phyloP scores from a whole-genome alignment of 2,113 vertebrate species.

The Peucedramus taeniatus region DNA sequence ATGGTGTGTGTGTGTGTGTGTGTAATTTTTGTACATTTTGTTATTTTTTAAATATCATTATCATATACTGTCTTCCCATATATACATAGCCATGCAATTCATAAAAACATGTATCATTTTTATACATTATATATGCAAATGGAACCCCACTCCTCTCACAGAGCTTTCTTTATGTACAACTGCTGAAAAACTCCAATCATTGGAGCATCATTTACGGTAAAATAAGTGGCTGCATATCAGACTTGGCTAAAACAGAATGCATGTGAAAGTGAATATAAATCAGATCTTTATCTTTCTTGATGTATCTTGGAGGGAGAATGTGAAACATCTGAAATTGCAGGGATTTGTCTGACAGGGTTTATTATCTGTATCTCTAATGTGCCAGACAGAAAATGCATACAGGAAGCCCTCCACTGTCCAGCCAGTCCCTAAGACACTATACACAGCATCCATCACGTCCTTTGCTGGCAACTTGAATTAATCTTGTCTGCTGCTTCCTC shows the following conservation, averaged over 20 bases:
- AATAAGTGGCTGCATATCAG: not conserved
- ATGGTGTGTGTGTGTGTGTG: too few relatives aligned
- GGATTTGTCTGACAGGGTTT: not conserved
- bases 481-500: not conserved
- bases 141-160: not conserved
- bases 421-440: not conserved
- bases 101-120: not conserved
- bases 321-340: not conserved
- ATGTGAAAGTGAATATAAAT: not conserved
- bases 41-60: not conserved
- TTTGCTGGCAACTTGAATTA: not conserved
- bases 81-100: not conserved
- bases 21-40: rapidly evolving
- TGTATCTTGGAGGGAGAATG: not conserved
- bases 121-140: not conserved
- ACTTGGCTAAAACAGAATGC: not conserved
- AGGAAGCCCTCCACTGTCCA: not conserved
- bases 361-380: not conserved
- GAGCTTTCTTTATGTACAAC: not conserved
- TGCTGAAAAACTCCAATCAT: not conserved
- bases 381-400: not conserved
- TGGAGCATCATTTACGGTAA: not conserved
- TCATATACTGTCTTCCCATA: not conserved
- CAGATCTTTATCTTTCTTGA: not conserved
- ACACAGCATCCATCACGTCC: not conserved